Evolutionary conservation across 2,797 vertebrate species (phyloP), one percentile per base, ranked within the genome.

Genomic region (Betta splendens): DNA sequence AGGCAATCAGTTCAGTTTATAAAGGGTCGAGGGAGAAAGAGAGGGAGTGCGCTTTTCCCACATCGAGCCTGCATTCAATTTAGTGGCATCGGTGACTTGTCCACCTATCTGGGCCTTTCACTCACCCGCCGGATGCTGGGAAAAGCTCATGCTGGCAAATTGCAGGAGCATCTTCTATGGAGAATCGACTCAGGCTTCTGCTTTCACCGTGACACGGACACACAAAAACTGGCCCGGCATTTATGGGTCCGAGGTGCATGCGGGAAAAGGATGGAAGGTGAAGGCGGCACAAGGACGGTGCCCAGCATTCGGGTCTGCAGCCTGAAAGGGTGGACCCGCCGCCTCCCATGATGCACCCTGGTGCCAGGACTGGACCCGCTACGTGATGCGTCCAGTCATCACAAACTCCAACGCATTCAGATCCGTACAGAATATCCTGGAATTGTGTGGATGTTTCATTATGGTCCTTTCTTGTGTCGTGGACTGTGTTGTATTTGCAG

Each of bases 1-100:
- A 72, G 26, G 36, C 50, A 73, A 78, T 83, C 63, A 63, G 44
- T 66, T 59, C 63, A 45, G 36, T 20, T 35, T 58, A 72, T 62
- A 43, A 55, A 66, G 38, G 32, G 36, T n/a, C 54, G 56, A 17
- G 25, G 13, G 13, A 45, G 42, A n/a, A 20, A 17, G 15, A 40
- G 25, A 32, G 25, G 36, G 2, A 10, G 8, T 7, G 1, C 2
- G 1, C 26, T 57, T 53, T 64, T 36, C 40, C 51, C 62, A 56
- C 45, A 46, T 15, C 5, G 20, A 64, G 33, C 16, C 9, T 17
- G 2, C 28, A 20, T 63, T 64, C 56, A 39, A 39, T 57, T 48
- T 46, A 9, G 47, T 3, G 13, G 32, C 44, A 67, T 21, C 18
- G 46, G 18, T 25, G 64, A 48, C 62, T 52, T 42, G 8, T 17